These are phyloP conservation scores for Coreoperca whiteheadi DNA, from an alignment of 2,113 vertebrate genomes.

Conservation along the genomic window DNA sequence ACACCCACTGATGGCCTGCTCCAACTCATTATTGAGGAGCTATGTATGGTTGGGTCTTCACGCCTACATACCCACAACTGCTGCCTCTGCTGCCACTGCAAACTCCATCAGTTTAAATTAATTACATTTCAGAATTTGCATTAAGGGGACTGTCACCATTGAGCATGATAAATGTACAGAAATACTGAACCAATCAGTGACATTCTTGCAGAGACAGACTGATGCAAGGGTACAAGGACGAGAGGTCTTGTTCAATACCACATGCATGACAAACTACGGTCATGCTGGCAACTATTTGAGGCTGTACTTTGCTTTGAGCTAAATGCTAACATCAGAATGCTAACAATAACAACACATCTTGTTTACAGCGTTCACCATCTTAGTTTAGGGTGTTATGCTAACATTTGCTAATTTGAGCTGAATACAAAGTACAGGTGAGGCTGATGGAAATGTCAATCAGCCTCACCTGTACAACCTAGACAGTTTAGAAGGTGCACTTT, in stretches of 20 bases:
- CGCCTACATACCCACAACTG: constrained; percentile 65
- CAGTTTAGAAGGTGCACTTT: not conserved
- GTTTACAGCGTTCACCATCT: not conserved
- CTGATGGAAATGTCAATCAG: not conserved
- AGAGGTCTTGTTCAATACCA: not conserved
- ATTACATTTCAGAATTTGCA: constrained; percentile 70
- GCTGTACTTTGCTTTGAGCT: not conserved
- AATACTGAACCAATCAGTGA: constrained; percentile 39
- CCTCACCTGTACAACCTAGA: too few species aligned
- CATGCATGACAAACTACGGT: not conserved
- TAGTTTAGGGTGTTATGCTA: not conserved
- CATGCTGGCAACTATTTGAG: not conserved
- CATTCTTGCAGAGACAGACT: constrained; percentile 23
- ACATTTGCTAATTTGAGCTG: not conserved
- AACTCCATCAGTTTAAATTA: constrained; percentile 66
- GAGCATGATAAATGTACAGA: constrained; percentile 65
- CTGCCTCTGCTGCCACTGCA: constrained; percentile 54
- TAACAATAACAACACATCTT: not conserved
- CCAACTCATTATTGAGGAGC: constrained; percentile 78
- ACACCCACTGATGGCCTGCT: constrained; percentile 73
- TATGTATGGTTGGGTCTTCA: constrained; percentile 68
- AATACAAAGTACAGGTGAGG: not conserved
- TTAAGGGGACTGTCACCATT: constrained; percentile 62
- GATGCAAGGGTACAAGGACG: constrained; percentile 29
- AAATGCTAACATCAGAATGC: not conserved